phyloP scores from a whole-genome alignment of 1,140 invertebrate species.

The Scaptomyza montana region DNA sequence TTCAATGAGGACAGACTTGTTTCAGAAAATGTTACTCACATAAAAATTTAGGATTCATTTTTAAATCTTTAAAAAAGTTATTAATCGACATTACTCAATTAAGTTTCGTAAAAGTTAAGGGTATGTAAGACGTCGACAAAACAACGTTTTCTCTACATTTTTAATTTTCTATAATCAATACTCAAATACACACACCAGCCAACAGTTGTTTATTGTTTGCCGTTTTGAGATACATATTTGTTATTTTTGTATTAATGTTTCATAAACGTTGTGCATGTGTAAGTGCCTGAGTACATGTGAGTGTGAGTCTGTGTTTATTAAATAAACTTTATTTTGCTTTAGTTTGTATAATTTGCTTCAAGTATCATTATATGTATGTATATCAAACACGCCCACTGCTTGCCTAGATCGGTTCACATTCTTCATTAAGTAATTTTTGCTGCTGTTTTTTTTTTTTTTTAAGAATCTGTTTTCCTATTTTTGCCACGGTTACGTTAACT shows the following conservation, averaged over 20 bases:
- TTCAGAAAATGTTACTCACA: no score
- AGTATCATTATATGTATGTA: constrained; percentile 22
- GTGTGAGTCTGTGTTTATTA: constrained; percentile 5
- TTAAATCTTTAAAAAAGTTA: no score
- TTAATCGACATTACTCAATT: background rate
- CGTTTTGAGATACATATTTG: constrained; percentile 58
- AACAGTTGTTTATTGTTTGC: constrained; percentile 6
- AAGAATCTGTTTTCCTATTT: no score
- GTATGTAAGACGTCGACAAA: constrained; percentile 9
- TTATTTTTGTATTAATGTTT: constrained; percentile 68
- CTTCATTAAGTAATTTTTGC: no score
- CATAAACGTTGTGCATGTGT: constrained; percentile 53
- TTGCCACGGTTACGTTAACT: no score
- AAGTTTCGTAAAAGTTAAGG: constrained; percentile 6
- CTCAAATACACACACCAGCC: constrained; percentile 13
- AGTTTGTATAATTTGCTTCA: background rate
- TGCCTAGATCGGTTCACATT: background rate
- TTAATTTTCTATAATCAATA: constrained; percentile 72
- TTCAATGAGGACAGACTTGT: no score
- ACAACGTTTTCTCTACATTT: constrained; percentile 34
- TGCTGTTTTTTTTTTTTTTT: no score
- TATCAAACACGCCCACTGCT: constrained; percentile 26
- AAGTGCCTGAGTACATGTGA: constrained; percentile 12
- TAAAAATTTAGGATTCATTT: no score
- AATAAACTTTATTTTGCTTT: background rate